Percentiles rank a stretch among this genome's conserved stretches.
phyloP scores from a whole-genome alignment of 2,797 vertebrate species.

The Calcarius lapponicus region DNA sequence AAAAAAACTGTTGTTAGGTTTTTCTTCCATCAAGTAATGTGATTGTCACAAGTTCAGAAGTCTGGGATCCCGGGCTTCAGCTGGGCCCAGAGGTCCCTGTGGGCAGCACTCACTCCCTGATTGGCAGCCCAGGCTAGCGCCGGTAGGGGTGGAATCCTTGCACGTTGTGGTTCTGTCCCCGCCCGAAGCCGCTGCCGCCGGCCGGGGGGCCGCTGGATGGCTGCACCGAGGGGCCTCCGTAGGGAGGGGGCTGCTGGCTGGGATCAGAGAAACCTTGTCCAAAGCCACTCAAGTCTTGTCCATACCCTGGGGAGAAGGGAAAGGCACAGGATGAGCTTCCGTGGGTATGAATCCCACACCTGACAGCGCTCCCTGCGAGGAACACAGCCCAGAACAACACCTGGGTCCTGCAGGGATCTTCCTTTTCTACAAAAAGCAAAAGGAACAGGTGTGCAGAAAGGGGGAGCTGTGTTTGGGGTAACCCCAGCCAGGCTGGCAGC shows the following conservation, averaged over 20 bases:
- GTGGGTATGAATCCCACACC: rapidly evolving
- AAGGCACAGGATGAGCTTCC: background rate
- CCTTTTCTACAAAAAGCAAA: background rate
- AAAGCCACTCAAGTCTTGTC: constrained; percentile 97
- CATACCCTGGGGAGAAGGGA: constrained; percentile 85
- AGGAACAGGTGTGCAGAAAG: background rate
- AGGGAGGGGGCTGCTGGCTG: constrained; percentile 89
- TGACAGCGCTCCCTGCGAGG: rapidly evolving
- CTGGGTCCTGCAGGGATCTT: background rate
- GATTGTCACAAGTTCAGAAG: constrained; percentile 85
- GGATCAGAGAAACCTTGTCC: constrained; percentile 95
- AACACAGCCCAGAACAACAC: rapidly evolving
- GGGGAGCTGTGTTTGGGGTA: background rate
- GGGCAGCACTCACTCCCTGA: constrained; percentile 87
- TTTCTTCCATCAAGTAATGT: constrained; percentile 76
- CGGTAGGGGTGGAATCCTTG: constrained; percentile 99
- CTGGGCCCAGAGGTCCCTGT: constrained; percentile 78
- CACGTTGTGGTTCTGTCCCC: constrained; percentile 98
- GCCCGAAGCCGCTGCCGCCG: constrained; percentile 88
- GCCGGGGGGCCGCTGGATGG: constrained; percentile 85
- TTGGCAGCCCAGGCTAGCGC: constrained; percentile 81
- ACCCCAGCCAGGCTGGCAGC: background rate
- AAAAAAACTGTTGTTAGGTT: constrained; percentile 66
- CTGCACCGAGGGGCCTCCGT: constrained; percentile 89
- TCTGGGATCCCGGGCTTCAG: constrained; percentile 68